Conservation (phyloP, 1,140 invertebrate genomes). For the Zelostemma sp. region DNA sequence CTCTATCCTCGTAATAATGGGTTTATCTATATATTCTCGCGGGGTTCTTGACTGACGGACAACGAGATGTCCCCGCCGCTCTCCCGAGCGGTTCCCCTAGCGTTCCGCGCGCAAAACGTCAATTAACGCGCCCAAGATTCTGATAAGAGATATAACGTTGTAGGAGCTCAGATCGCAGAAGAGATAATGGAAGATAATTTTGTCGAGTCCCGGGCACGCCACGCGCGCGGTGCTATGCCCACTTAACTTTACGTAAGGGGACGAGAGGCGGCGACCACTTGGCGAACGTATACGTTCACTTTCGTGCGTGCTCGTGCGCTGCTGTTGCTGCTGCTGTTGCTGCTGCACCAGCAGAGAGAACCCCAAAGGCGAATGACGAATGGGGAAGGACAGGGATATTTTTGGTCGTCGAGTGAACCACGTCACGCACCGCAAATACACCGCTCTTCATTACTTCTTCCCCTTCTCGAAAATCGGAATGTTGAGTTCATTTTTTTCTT, state of each 20-base stretch:
- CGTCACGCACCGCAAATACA: constrained; percentile 45
- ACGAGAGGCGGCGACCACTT: constrained; percentile 56
- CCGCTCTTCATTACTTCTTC: not conserved
- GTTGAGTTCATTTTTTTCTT: constrained; percentile 17
- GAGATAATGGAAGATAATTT: constrained; percentile 64
- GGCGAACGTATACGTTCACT: constrained; percentile 52
- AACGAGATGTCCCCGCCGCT: not conserved
- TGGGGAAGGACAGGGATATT: constrained; percentile 42
- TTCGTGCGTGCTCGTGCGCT: constrained; percentile 50
- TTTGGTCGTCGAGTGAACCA: constrained; percentile 33
- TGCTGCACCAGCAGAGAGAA: constrained; percentile 12
- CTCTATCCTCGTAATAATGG: constrained; percentile 25
- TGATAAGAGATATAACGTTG: constrained; percentile 18
- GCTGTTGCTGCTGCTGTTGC: no score
- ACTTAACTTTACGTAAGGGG: constrained; percentile 66
- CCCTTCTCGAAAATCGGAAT: no score
- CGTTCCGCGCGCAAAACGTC: constrained; percentile 27
- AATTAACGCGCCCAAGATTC: constrained; percentile 27
- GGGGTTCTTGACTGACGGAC: constrained; percentile 23
- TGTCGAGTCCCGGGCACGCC: constrained; percentile 53
- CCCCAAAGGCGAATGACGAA: constrained; percentile 36
- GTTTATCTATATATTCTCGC: constrained; percentile 7
- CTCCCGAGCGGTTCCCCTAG: constrained; percentile 12
- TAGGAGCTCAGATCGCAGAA: constrained; percentile 9
- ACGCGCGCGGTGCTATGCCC: constrained; percentile 59